These are phyloP conservation scores for Ladona fulva DNA, from an alignment of 1,140 invertebrate species.

Conservation along the genomic window DNA sequence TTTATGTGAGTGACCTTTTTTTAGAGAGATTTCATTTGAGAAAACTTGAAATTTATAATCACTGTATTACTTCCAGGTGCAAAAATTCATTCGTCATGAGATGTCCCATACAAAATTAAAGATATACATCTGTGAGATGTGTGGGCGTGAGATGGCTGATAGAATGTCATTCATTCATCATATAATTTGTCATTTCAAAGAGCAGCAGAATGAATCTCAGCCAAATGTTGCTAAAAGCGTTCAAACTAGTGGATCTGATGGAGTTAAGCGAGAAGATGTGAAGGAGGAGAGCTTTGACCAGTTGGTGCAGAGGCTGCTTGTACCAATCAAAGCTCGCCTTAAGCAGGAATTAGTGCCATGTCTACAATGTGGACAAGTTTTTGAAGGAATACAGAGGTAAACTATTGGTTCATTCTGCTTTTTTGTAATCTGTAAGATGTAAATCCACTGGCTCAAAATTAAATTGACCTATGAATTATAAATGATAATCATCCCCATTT, in stretches of 20 bases:
- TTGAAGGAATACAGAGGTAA: neutral
- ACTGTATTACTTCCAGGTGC: neutral
- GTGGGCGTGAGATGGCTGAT: neutral
- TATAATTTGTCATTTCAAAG: neutral
- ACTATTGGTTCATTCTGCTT: too few species aligned
- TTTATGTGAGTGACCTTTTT: too few species aligned
- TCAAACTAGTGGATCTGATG: neutral
- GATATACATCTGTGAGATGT: neutral
- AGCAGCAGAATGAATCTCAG: neutral
- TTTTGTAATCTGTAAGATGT: too few species aligned
- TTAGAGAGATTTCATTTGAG: too few species aligned
- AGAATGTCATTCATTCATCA: neutral
- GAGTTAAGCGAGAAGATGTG: neutral
- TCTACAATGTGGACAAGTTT: neutral
- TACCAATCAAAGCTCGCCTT: neutral
- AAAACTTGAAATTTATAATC: too few species aligned
- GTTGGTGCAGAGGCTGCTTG: neutral
- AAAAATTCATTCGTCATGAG: neutral
- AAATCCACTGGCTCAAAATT: too few species aligned
- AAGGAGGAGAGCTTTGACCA: neutral
- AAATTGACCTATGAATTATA: too few species aligned
- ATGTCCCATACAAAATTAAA: neutral
- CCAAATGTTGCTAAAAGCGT: neutral
- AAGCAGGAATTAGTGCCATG: neutral
- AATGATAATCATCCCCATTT: too few species aligned